Evolutionary conservation across 1,140 invertebrate species (phyloP).

Genomic region (Papilio dardanus): DNA sequence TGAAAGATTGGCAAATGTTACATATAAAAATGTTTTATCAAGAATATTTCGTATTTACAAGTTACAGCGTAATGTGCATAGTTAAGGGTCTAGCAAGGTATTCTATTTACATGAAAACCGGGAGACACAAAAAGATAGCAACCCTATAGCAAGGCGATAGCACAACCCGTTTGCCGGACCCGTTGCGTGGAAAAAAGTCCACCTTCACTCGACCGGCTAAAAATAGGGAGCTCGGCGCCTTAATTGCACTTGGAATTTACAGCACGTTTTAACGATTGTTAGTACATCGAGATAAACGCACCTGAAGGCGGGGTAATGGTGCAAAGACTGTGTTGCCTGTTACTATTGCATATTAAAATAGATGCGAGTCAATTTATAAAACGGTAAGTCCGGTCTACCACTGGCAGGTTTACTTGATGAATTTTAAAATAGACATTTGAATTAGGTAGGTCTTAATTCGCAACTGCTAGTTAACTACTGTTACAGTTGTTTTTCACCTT

Average conservation of each 20-base stretch:
- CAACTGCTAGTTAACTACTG: too few relatives aligned
- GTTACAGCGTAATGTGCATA: too few relatives aligned
- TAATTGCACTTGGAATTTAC: slow-evolving; percentile 76
- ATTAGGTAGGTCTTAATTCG: too few relatives aligned
- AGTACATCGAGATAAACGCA: slow-evolving; percentile 61
- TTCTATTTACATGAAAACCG: neutral
- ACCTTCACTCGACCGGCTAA: slow-evolving; percentile 60
- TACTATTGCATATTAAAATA: slow-evolving; percentile 58
- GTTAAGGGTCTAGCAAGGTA: too few relatives aligned
- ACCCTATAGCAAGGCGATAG: slow-evolving; percentile 21
- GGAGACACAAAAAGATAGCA: slow-evolving; percentile 2
- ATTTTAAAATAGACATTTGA: slow-evolving; percentile 55
- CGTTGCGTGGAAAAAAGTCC: slow-evolving; percentile 60
- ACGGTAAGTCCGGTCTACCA: slow-evolving; percentile 45
- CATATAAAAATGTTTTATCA: too few relatives aligned
- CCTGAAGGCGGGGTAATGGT: slow-evolving; percentile 54
- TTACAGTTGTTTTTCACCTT: too few relatives aligned
- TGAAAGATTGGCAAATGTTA: too few relatives aligned
- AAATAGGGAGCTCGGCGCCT: slow-evolving; percentile 70
- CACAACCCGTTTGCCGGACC: slow-evolving; percentile 56
- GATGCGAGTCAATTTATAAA: slow-evolving; percentile 45
- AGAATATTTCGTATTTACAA: too few relatives aligned
- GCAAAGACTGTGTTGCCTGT: slow-evolving; percentile 58
- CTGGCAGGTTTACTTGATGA: slow-evolving; percentile 48
- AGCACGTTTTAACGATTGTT: slow-evolving; percentile 69